A percentile compares a stretch with the other conserved stretches of the same genome.
Evolutionary conservation across 1,140 invertebrate species (phyloP).

Genomic region (Andrena cerasifolii): DNA sequence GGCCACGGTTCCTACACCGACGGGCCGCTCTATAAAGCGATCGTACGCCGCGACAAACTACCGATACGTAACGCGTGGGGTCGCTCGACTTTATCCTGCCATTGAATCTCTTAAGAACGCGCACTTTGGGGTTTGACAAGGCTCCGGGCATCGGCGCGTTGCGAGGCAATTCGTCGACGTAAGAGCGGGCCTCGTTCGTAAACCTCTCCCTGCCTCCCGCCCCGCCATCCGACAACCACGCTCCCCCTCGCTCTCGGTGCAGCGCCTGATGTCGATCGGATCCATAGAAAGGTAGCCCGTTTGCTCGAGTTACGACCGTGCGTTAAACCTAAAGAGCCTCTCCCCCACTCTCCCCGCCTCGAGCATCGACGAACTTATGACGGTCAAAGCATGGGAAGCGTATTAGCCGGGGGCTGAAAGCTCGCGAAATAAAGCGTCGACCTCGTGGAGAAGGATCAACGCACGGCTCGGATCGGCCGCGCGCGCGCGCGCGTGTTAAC

Average conservation of each 20-base stretch:
- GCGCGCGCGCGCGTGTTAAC: constrained; percentile 3
- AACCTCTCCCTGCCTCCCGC: neutral
- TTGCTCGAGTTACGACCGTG: constrained; percentile 42
- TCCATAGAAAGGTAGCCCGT: constrained; percentile 20
- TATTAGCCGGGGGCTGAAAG: constrained; percentile 37
- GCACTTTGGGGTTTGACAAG: constrained; percentile 11
- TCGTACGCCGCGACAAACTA: constrained; percentile 26
- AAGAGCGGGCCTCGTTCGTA: constrained; percentile 11
- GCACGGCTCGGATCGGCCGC: neutral
- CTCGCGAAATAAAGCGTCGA: constrained; percentile 50
- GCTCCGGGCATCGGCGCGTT: neutral
- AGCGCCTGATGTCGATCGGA: constrained; percentile 12
- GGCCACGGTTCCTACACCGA: constrained; percentile 29
- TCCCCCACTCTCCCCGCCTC: neutral
- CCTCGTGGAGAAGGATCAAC: neutral
- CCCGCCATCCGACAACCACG: too few relatives aligned
- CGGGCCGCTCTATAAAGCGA: constrained; percentile 45
- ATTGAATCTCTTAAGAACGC: constrained; percentile 45
- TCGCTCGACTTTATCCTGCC: constrained; percentile 48
- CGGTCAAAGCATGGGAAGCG: constrained; percentile 11
- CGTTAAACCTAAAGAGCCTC: constrained; percentile 35
- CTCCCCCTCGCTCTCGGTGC: too few relatives aligned
- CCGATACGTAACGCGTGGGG: constrained; percentile 5
- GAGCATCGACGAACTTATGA: constrained; percentile 25
- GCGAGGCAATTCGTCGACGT: constrained; percentile 26